Percentiles rank a stretch among this genome's conserved stretches.
phyloP scores from a whole-genome alignment of 2,113 vertebrate species.

The Loxodonta africana region DNA sequence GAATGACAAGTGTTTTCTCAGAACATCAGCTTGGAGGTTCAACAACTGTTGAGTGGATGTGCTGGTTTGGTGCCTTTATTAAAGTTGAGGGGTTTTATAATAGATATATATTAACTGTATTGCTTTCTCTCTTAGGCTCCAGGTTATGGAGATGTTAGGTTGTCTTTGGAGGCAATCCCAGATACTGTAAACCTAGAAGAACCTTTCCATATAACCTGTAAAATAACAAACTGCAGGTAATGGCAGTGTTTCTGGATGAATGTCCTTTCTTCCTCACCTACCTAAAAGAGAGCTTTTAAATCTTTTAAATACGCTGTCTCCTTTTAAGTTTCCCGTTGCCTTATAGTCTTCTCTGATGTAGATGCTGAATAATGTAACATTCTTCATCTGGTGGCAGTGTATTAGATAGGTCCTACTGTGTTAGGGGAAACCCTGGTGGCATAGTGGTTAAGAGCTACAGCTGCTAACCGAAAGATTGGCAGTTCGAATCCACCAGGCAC shows the following conservation, averaged over 20 bases:
- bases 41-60: background rate
- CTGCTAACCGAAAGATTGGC: too few species aligned
- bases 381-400: background rate
- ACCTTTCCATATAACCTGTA: slow-evolving; percentile 98
- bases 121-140: slow-evolving; percentile 92
- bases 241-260: slow-evolving; percentile 40
- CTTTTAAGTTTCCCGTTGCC: slow-evolving; percentile 36
- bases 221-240: slow-evolving; percentile 99
- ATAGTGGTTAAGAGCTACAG: too few species aligned
- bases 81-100: background rate
- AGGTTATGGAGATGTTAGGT: slow-evolving; percentile 97
- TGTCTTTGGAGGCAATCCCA: slow-evolving; percentile 97
- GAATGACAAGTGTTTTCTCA: background rate
- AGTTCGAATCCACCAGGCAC: too few species aligned
- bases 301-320: slow-evolving; percentile 32
- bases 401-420: background rate
- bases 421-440: background rate
- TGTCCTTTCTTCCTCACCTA: slow-evolving; percentile 7
- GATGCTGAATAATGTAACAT: background rate
- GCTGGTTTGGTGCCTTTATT: background rate
- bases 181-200: slow-evolving; percentile 98
- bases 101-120: slow-evolving; percentile 55
- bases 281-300: background rate
- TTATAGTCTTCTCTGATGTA: background rate
- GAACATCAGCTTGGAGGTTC: background rate